Evolutionary conservation across 2,797 vertebrate genomes (phyloP).

Genomic region (Danio albolineatus): DNA sequence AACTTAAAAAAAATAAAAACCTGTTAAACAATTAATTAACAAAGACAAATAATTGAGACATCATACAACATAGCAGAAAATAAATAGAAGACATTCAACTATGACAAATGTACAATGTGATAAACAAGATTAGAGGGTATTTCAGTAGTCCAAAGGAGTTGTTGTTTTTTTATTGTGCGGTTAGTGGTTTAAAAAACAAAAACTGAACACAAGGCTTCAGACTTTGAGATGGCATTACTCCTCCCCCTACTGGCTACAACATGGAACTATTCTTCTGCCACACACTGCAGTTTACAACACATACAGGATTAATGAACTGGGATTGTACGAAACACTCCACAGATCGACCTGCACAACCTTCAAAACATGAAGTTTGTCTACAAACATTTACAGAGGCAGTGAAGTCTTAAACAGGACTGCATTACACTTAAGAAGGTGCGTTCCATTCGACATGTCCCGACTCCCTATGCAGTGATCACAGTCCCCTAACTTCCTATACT

Average conservation of each 20-base stretch:
- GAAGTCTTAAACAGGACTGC: conserved; percentile 8
- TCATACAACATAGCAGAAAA: not conserved
- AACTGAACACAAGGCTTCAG: conserved; percentile 19
- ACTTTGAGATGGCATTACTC: conserved; percentile 21
- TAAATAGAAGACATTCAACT: conserved; percentile 17
- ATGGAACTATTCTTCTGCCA: conserved; percentile 3
- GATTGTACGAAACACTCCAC: conserved; percentile 63
- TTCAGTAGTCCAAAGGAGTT: conserved; percentile 23
- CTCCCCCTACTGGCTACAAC: conserved; percentile 51
- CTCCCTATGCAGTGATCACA: too few relatives aligned
- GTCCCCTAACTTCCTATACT: too few relatives aligned
- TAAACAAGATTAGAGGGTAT: conserved; percentile 48
- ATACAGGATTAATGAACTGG: conserved; percentile 79
- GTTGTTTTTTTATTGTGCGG: conserved; percentile 27
- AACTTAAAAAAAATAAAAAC: conserved; percentile 27
- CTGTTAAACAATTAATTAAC: not conserved
- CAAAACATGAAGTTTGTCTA: conserved; percentile 3
- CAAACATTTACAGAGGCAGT: conserved; percentile 14
- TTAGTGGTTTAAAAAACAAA: conserved; percentile 31
- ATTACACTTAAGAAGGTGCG: not conserved
- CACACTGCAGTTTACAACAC: conserved; percentile 52
- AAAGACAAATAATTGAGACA: not conserved
- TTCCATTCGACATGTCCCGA: too few relatives aligned
- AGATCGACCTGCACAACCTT: conserved; percentile 27
- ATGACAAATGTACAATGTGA: conserved; percentile 58